A percentile compares a stretch with the other conserved stretches of the same genome.
Conservation (phyloP, 53 echinoderm and acorn worm genomes). For the Echinometra lucunter region DNA sequence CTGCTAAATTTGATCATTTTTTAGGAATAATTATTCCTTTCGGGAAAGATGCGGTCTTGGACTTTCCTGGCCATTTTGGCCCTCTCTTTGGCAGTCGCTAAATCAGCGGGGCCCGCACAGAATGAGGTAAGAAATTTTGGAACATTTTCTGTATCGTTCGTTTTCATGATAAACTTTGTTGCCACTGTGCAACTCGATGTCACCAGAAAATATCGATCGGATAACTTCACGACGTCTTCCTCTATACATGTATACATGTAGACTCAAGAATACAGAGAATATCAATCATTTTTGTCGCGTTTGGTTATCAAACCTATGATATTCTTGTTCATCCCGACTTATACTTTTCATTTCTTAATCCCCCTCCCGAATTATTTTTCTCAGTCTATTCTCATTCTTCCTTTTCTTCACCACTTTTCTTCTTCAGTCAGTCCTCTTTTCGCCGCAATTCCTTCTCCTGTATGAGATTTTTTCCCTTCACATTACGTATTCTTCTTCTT, state of each 20-base stretch:
- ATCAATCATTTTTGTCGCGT: not conserved
- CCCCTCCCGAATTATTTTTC: not conserved
- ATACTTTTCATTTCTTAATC: not conserved
- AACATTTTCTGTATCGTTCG: not conserved
- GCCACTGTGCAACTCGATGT: not conserved
- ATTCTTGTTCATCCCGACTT: not conserved
- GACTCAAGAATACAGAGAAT: not conserved
- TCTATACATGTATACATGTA: not conserved
- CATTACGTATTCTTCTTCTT: not conserved
- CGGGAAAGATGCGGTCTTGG: conserved; percentile 15
- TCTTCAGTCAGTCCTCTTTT: not conserved
- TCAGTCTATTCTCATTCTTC: not conserved
- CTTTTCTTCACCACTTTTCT: not conserved
- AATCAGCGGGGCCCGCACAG: not conserved
- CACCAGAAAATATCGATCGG: not conserved
- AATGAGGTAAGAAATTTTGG: not conserved
- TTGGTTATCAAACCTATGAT: not conserved
- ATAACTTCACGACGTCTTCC: conserved; percentile 7
- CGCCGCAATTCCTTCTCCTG: not conserved
- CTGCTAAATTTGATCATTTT: not conserved
- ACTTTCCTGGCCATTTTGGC: not conserved
- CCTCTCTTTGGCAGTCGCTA: not conserved
- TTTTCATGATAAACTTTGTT: not conserved
- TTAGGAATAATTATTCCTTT: not conserved
- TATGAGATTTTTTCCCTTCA: too few relatives aligned